A percentile compares a stretch with the other conserved stretches of the same genome.
Conservation (phyloP, 2,888 invertebrate species). For the Lochmaea crataegi region DNA sequence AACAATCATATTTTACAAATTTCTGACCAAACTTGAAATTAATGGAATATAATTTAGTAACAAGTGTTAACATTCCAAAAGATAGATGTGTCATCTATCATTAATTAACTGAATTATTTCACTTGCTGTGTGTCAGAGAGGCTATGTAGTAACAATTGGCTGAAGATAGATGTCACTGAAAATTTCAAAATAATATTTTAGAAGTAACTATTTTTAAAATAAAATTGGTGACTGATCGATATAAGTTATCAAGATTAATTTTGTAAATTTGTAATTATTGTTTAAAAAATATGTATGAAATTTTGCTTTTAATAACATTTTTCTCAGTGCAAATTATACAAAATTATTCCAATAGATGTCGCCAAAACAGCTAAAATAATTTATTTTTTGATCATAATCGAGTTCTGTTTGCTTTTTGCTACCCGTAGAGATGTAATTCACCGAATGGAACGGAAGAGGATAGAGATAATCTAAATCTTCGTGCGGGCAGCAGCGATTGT, state of each 20-base stretch:
- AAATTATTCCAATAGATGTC: slow-evolving; percentile 7
- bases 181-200: neutral
- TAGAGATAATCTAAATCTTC: slow-evolving; percentile 45
- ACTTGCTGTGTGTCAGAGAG: neutral
- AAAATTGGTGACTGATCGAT: neutral
- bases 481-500: slow-evolving; percentile 46
- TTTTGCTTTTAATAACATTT: neutral
- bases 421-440: slow-evolving; percentile 25
- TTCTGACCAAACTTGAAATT: neutral
- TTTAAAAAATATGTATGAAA: neutral
- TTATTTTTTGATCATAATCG: neutral
- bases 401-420: slow-evolving; percentile 35
- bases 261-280: neutral
- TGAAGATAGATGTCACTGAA: neutral
- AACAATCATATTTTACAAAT: neutral
- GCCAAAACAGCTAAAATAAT: slow-evolving; percentile 5
- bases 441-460: slow-evolving; percentile 50
- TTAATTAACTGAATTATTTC: neutral
- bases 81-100: too few species aligned
- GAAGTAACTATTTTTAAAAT: neutral
- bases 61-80: too few species aligned
- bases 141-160: neutral
- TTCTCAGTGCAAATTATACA: neutral
- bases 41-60: neutral
- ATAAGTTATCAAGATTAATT: neutral